phyloP scores from a whole-genome alignment of 2,888 invertebrate genomes.

The Drosophila birchii region DNA sequence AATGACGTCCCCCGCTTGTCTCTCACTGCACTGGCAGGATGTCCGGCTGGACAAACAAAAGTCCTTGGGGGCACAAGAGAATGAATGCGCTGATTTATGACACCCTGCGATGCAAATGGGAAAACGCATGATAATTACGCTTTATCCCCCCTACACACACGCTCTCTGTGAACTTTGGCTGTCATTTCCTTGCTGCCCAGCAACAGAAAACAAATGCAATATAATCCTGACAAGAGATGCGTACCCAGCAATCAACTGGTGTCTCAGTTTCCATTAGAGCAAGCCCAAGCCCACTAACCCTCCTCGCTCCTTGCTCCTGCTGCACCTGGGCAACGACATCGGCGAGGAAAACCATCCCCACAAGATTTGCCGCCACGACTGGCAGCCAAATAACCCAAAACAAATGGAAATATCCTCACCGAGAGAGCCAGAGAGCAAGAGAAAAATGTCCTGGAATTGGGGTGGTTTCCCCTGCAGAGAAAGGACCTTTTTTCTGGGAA shows the following conservation, averaged over 20 bases:
- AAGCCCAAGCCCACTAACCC: not conserved
- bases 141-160: constrained; percentile 15
- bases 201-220: constrained; percentile 73
- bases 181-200: constrained; percentile 30
- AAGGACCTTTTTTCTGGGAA: constrained; percentile 7
- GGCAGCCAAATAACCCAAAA: constrained; percentile 66
- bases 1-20: constrained; percentile 44
- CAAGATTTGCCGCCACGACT: constrained; percentile 54
- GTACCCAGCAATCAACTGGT: constrained; percentile 82
- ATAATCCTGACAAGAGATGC: constrained; percentile 44
- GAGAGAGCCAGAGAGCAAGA: constrained; percentile 12
- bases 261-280: constrained; percentile 78
- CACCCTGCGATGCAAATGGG: constrained; percentile 71
- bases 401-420: constrained; percentile 53
- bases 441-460: constrained; percentile 36
- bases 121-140: constrained; percentile 78
- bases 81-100: constrained; percentile 74
- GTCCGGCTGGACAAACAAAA: constrained; percentile 20
- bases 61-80: constrained; percentile 41
- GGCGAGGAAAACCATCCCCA: constrained; percentile 21
- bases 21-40: constrained; percentile 5
- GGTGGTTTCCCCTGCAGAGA: constrained; percentile 17
- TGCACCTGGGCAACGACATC: constrained; percentile 18
- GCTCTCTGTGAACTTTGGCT: constrained; percentile 3
- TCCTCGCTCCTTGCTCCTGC: constrained; percentile 31